phyloP scores from a whole-genome alignment of 2,888 invertebrate species.

The Papilio protenor region DNA sequence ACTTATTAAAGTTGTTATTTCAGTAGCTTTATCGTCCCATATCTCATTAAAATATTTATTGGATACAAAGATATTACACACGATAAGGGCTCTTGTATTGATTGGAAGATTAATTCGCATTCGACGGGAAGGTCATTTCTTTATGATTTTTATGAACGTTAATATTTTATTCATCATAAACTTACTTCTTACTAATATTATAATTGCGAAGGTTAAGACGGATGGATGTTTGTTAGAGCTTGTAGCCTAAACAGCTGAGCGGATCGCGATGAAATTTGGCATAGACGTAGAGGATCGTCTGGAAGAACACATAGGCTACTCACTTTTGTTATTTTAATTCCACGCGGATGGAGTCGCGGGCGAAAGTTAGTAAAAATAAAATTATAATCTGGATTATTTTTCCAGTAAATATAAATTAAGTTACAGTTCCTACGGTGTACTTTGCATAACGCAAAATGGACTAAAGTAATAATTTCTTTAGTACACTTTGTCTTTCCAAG shows the following conservation, averaged over 20 bases:
- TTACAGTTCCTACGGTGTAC: not conserved
- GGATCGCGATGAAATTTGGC: no score
- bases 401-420: not conserved
- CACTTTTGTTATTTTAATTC: no score
- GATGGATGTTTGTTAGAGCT: no score
- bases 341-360: no score
- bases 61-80: slow-evolving; percentile 24
- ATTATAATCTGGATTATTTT: not conserved
- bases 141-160: slow-evolving; percentile 4
- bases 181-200: no score
- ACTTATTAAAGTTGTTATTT: slow-evolving; percentile 27
- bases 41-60: slow-evolving; percentile 36
- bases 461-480: not conserved
- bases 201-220: no score
- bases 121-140: slow-evolving; percentile 12
- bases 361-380: not conserved
- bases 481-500: not conserved
- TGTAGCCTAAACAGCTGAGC: no score
- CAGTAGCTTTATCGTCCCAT: slow-evolving; percentile 26
- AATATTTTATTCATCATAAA: not conserved
- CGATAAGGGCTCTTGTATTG: slow-evolving; percentile 1
- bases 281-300: no score
- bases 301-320: no score
- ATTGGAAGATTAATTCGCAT: slow-evolving; percentile 18
- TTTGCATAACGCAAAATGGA: not conserved